phyloP scores from a whole-genome alignment of 2,797 vertebrate genomes.

The Poeciliopsis gracilis region DNA sequence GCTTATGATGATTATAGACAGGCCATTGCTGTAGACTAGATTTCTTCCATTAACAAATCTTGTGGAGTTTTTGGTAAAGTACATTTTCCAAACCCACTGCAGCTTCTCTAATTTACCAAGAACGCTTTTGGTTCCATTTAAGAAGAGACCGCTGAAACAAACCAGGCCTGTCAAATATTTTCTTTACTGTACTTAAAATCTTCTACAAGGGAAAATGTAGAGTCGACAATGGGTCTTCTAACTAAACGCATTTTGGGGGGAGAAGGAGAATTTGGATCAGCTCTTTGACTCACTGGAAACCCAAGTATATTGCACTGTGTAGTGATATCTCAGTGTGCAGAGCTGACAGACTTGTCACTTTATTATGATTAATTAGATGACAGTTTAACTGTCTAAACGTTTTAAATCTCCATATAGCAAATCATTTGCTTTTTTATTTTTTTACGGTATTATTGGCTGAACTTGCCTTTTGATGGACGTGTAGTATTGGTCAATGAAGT shows the following conservation, averaged over 20 bases:
- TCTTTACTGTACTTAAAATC: not conserved
- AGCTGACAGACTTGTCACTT: not conserved
- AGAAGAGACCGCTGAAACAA: not conserved
- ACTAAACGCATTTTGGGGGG: not conserved
- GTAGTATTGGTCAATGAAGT: slow-evolving; percentile 98
- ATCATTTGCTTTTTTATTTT: no score
- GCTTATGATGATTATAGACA: no score
- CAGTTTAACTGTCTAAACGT: not conserved
- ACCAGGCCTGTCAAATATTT: not conserved
- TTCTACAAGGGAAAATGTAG: not conserved
- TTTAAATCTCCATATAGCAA: not conserved
- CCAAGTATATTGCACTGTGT: no score
- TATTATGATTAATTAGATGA: not conserved
- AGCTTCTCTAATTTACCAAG: not conserved
- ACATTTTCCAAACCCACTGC: not conserved
- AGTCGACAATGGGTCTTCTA: not conserved
- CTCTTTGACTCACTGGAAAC: not conserved
- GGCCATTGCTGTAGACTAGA: no score
- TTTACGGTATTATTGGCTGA: no score
- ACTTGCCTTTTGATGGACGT: slow-evolving; percentile 94
- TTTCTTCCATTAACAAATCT: no score
- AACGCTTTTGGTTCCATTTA: not conserved
- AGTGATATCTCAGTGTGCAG: not conserved
- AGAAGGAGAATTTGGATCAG: not conserved
- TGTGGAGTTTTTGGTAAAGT: not conserved